Base-by-base conservation (phyloP, 1,140 invertebrate species). In the Laodelphax striatellus region DNA sequence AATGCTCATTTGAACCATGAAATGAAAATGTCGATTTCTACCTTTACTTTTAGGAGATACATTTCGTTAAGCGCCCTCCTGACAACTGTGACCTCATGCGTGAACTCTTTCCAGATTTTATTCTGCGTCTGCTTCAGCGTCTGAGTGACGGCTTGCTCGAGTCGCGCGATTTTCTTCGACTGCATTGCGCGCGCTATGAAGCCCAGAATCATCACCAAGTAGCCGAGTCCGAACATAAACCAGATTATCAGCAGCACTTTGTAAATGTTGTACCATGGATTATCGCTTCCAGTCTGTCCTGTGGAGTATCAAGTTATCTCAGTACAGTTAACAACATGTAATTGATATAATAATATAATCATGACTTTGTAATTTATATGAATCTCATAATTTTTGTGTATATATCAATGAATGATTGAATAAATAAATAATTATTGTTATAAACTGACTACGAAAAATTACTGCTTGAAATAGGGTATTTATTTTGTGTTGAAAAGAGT, bases 181-280 rank as follows among this genome's bases (percentile, higher is more conserved):
- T 81, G 79, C 75, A 86, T 76, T 11, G 80, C 83, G 62, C 79
- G 74, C 0, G 87, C 85, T 60, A 95, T 90, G 68, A 92, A 93
- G 21, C 87, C 88, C 63, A 94, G 81, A 46, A 95, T 86, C 91
- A 94, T 94, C 14, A 92, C 82, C 50, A 94, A 80, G 71, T 94
- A 95, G 0, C 91, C 92, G 58, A 95, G 75, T 1, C 92, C 92
- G 65, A 93, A 90, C 50, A 91, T 90, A 42, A 94, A 91, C 91
- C 92, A 94, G 16, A 86, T 79, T 9, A 87, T 79, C 0, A 92
- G 73, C 59, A 87, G 84, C 50, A 83, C 78, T 72, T 90, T 82
- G 73, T 92, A 92, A 0, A 83, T 67, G 28, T 79, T 77, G 64
- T 82, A 83, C 65, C 80, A 80, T 14, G 46, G 44, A 13, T 50